Percentiles rank a stretch among this genome's conserved stretches.
Evolutionary conservation across 2,113 vertebrate species (phyloP).

Genomic region (Beaufortia kweichowensis): DNA sequence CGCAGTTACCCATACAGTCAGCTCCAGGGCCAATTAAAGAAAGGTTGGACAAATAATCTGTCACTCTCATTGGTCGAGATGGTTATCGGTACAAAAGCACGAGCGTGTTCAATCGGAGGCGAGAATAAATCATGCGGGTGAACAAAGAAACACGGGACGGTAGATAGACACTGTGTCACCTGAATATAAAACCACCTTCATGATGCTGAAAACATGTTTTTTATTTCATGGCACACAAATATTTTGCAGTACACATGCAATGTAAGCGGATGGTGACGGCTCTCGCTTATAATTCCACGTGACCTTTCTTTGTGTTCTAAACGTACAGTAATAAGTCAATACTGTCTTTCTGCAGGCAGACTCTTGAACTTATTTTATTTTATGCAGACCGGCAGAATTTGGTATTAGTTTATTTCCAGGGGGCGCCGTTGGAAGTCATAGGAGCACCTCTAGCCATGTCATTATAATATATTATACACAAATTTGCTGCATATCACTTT

Average conservation of each 20-base stretch:
- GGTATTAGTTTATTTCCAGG: constrained; percentile 42
- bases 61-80: constrained; percentile 46
- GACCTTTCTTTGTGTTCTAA: constrained; percentile 44
- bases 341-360: constrained; percentile 22
- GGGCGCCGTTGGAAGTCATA: constrained; percentile 39
- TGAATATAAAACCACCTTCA: constrained; percentile 24
- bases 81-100: constrained; percentile 54
- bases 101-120: constrained; percentile 37
- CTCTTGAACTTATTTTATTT: constrained; percentile 45
- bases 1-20: constrained; percentile 44
- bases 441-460: constrained; percentile 51
- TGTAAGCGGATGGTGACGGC: neutral
- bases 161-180: constrained; percentile 21
- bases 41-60: constrained; percentile 46
- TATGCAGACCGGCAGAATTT: constrained; percentile 47
- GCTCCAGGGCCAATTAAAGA: constrained; percentile 48
- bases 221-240: too few species aligned
- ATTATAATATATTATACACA: constrained; percentile 62
- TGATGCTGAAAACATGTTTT: too few species aligned
- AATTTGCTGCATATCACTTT: constrained; percentile 54
- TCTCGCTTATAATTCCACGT: constrained; percentile 7
- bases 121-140: constrained; percentile 39
- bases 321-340: constrained; percentile 26
- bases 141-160: constrained; percentile 33
- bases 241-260: too few species aligned